Base-by-base conservation (phyloP, 2,888 invertebrate species). In the Tupiocoris notatus region DNA sequence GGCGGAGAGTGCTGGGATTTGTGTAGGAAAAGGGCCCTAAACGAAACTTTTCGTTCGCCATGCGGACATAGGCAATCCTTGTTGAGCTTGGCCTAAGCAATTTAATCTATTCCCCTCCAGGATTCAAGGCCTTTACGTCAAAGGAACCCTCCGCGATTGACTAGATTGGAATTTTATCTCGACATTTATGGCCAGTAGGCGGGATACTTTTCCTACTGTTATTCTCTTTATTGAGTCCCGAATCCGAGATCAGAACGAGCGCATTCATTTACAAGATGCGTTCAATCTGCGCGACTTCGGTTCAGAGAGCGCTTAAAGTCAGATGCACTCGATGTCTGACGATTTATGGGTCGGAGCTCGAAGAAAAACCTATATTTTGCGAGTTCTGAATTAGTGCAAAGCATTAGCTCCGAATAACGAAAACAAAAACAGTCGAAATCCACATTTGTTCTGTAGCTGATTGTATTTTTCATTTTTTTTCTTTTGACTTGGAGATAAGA, bases 101-200 rank as follows among this genome's bases (percentile, higher is more conserved):
- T 67, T 67, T 67, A 67, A 67, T 67, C 67, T 57, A 21, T 57
- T 21, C 67, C 67, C 57, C 56, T 67, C 21, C 57, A 39, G 39
- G 39, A 39, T 39, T 39, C 6, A 39, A 12, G 39, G 39, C 3
- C 39, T 39, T 39, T 39, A 39, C 39, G 39, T 39, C 39, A 39
- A 39, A 39, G 39, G 12, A 39, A 39, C 39, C 39, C 39, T 39
- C 39, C 39, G n/a, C n/a, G 56, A 12, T 18, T 22, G 67, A 57
- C 22, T 67, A 56, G 67, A 67, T 67, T 67, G 67, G 57, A 67
- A 67, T 67, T 67, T 67, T 67, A 67, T 67, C 67, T 67, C 57
- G 67, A 67, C 67, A 57, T 67, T 67, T 67, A 67, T 56, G 67
- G 67, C 54, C 67, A 67, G 67, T 56, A 54, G 39, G 67, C 23